Conservation (phyloP, 2,888 invertebrate species). For the Meiosimyza platycephala region DNA sequence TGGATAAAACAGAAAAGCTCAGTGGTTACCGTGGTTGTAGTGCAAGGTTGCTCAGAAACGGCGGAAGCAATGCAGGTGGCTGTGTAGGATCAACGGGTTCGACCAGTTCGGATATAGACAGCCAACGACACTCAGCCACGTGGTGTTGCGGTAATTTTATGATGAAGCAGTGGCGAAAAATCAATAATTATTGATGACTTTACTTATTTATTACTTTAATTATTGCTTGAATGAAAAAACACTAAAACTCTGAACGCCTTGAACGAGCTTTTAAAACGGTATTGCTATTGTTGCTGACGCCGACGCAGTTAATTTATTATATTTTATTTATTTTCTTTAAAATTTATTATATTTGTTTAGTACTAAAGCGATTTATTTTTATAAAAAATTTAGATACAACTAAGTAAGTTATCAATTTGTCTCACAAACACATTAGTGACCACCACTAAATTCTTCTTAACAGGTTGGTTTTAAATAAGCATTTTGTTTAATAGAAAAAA, state of each 20-base stretch:
- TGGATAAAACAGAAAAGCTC: conserved; percentile 20
- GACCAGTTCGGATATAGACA: conserved; percentile 41
- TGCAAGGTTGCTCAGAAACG: conserved; percentile 29
- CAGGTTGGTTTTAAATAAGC: no score
- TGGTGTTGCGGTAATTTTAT: conserved; percentile 87
- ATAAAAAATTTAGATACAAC: not conserved
- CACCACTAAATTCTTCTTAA: no score
- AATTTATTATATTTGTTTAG: not conserved
- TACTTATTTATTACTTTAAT: conserved; percentile 38
- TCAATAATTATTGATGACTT: conserved; percentile 75
- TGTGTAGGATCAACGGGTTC: conserved; percentile 26
- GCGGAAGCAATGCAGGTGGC: conserved; percentile 17
- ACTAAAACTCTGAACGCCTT: conserved; percentile 30
- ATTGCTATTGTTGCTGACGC: conserved; percentile 25
- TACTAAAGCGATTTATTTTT: not conserved
- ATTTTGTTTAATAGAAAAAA: no score
- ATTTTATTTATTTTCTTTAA: not conserved
- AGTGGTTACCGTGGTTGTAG: conserved; percentile 44
- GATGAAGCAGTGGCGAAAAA: conserved; percentile 79
- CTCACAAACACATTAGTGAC: no score
- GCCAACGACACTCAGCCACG: conserved; percentile 64
- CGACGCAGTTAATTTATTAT: conserved; percentile 15
- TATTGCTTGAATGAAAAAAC: conserved; percentile 30
- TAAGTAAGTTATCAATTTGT: no score
- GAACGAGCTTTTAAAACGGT: conserved; percentile 42